Percentiles rank a stretch among this genome's conserved stretches.
Evolutionary conservation across 1,140 invertebrate species (phyloP).

Genomic region (Drosophila littoralis): DNA sequence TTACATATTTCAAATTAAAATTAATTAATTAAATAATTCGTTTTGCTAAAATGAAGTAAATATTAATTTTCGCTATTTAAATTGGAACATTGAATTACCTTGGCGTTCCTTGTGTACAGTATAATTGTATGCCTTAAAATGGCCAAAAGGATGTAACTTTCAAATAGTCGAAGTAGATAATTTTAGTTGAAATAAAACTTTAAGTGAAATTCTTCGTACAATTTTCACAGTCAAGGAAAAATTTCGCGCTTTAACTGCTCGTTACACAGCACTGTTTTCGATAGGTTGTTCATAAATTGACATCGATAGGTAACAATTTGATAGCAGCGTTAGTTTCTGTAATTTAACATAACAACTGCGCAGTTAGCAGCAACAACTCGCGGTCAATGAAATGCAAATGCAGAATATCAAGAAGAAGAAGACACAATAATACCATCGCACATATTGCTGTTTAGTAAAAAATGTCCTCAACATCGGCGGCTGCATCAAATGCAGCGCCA

Average conservation of each 20-base stretch:
- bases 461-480: constrained; percentile 73
- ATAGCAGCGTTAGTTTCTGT: not conserved
- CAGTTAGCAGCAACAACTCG: constrained; percentile 2
- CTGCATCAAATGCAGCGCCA: constrained; percentile 55
- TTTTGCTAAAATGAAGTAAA: not conserved
- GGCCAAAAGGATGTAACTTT: too few relatives aligned
- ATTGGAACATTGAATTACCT: too few relatives aligned
- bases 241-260: not conserved
- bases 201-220: too few relatives aligned
- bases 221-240: not conserved
- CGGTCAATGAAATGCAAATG: not conserved
- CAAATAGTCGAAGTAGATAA: too few relatives aligned
- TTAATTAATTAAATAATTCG: not conserved
- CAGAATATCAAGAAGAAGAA: constrained; percentile 16
- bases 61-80: too few relatives aligned
- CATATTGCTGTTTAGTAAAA: not conserved
- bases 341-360: not conserved
- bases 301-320: constrained; percentile 6
- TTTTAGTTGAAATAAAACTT: too few relatives aligned
- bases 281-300: not conserved
- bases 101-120: too few relatives aligned
- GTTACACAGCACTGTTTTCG: not conserved
- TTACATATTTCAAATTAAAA: constrained; percentile 16
- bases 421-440: constrained; percentile 13
- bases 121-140: too few relatives aligned